These are phyloP conservation scores for Poecilia latipinna DNA, from an alignment of 2,113 vertebrate genomes.

Conservation along the genomic window DNA sequence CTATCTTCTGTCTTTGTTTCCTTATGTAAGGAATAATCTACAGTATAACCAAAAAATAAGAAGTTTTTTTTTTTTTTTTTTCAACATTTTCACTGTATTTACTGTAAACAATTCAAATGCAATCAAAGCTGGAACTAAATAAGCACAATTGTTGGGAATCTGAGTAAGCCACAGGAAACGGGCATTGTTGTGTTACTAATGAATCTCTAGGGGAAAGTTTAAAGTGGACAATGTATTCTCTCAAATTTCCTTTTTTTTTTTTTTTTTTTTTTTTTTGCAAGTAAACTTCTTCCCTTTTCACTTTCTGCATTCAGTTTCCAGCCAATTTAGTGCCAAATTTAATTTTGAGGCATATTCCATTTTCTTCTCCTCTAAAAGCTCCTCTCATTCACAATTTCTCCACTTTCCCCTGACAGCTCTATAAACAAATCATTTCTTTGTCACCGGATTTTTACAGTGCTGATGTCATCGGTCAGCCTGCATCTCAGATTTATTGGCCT, in stretches of 20 bases:
- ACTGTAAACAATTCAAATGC: background rate
- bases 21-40: too few species aligned
- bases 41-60: too few species aligned
- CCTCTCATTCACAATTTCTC: conserved; percentile 1
- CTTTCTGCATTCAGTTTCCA: conserved; percentile 14
- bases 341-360: conserved; percentile 13
- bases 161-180: background rate
- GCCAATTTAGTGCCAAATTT: conserved; percentile 11
- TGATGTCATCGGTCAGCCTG: conserved; percentile 7
- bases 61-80: too few species aligned
- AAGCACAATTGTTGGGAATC: background rate
- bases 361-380: background rate
- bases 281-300: background rate
- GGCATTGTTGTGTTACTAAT: conserved; percentile 5
- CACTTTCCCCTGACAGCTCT: conserved; percentile 11
- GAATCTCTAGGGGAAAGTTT: conserved; percentile 6
- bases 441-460: conserved; percentile 10
- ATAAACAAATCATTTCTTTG: conserved; percentile 8
- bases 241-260: background rate
- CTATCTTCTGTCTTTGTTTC: too few species aligned
- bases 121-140: background rate
- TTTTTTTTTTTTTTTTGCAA: conserved; percentile 6
- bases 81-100: background rate
- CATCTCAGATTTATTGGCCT: background rate
- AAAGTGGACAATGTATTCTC: conserved; percentile 4